Evolutionary conservation across 2,888 invertebrate genomes (phyloP), one percentile per base, ranked within the genome.

Genomic region (Xanthia icteritia): DNA sequence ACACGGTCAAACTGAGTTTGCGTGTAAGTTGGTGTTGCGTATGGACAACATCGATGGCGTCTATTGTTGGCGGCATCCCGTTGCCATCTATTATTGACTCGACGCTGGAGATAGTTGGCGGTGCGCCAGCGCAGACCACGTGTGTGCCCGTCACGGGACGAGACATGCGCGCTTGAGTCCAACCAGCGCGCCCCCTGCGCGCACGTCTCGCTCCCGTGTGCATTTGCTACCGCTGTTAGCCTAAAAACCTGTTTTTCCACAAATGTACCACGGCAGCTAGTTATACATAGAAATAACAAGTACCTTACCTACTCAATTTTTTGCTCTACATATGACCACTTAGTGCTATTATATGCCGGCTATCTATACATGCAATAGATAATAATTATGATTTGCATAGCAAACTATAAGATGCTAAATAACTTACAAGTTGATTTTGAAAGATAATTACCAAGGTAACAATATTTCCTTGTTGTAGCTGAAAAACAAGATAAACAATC

Each of bases 41-140:
- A 85, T 85, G 84, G 88, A 79, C 89, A 88, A 86, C 89, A 90
- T 88, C 89, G 92, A 92, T 89, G 92, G 95, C 95, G 95, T 95
- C 96, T 96, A 96, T 96, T 96, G 96, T 96, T 96, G 96, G 96
- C 96, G 95, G 96, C 95, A 95, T 95, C 96, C 93, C 95, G 95
- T 94, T 94, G 94, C 94, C 94, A 92, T 95, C 96, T 96, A 96
- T 96, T 96, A 96, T 96, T 96, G 96, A 96, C 96, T 96, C 96
- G 92, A 92, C 92, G 95, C 96, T 96, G 96, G 96, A 96, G 96
- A 96, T 96, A 92, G 94, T 95, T 96, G 96, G 96, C 96, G 85
- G 48, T 89, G 92, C 92, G 96, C 96, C 96, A 96, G 94, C 92
- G 91, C 91, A 91, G 89, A 94, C 96, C 96, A 96, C 96, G 96